Evolutionary conservation across 2,113 vertebrate species (phyloP), one percentile per base, ranked within the genome.

Genomic region (Sander vitreus): DNA sequence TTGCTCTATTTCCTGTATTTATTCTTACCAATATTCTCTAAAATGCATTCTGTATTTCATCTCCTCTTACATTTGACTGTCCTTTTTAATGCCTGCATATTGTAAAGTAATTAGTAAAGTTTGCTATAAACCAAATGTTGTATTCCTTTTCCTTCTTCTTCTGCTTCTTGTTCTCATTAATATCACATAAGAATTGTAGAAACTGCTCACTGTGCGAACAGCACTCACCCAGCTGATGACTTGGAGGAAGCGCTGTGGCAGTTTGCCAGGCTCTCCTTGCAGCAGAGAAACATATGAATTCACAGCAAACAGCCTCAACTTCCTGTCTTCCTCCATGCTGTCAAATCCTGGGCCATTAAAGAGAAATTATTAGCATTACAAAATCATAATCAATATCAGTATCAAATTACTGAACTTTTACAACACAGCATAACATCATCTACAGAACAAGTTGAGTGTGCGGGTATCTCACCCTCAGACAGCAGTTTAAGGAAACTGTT

Each of bases 151-250:
- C 9, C n/a, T 60, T 60, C 27, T 60, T 60, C 27, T 23, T 23
- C 27, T 53, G 7, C 36, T 60, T 68, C 45, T 43, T 36, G 5
- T 10, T 23, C 21, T 71, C 21, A 53, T 27, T 19, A 39, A 2
- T 10, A 45, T 64, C 8, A 54, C 51, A 76, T 13, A 48, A 71
- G 0, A 48, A 15, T 62, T 1, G 66, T 4, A 30, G 48, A 33
- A 66, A 47, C 15, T 6, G 45, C n/a, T 50, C 7, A 16, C 21
- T 16, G 25, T 59, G 23, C 6, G 55, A 23, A 58, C 9, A 47
- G 70, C 85, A 83, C 97, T 96, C 93, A 99, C 98, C 98, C 98
- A 99, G 69, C 97, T 97, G 95, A 99, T 98, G 91, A 99, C 97
- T 92, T 99, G 98, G 51, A 99, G 95, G 89, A 99, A 99, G 84